Evolutionary conservation across 2,888 invertebrate species (phyloP).

Genomic region (Metopia argyrocephala): DNA sequence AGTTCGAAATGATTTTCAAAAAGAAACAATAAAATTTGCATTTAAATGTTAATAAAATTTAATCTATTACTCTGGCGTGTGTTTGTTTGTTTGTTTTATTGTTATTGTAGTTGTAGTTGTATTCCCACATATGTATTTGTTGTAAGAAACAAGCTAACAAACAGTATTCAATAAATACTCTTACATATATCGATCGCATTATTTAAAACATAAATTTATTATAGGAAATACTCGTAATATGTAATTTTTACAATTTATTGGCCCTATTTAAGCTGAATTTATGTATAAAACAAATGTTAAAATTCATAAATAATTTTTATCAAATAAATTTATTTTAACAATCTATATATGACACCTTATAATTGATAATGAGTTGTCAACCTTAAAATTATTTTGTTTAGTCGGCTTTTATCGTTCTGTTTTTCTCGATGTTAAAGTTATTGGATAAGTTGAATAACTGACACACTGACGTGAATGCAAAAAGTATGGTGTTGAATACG

Average conservation of each 20-base stretch:
- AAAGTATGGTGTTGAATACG: too few relatives aligned
- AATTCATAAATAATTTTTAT: background rate
- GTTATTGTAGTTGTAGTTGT: background rate
- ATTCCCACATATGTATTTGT: too few relatives aligned
- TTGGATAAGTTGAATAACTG: too few relatives aligned
- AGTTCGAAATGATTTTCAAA: too few relatives aligned
- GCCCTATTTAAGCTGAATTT: too few relatives aligned
- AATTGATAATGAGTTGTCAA: background rate
- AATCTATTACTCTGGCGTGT: background rate
- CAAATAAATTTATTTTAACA: background rate
- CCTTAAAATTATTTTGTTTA: background rate
- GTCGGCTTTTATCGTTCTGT: background rate
- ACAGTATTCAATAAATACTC: background rate
- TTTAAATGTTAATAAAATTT: conserved; percentile 18
- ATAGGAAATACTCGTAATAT: too few relatives aligned
- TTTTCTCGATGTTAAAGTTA: too few relatives aligned
- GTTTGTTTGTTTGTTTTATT: background rate
- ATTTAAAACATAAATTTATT: too few relatives aligned
- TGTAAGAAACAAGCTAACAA: background rate
- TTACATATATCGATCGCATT: too few relatives aligned
- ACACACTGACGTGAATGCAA: too few relatives aligned
- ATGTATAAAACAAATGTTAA: too few relatives aligned
- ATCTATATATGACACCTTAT: background rate
- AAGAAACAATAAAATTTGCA: conserved; percentile 15
- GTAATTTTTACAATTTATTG: background rate